A percentile compares a stretch with the other conserved stretches of the same genome.
Conservation (phyloP, 2,113 vertebrate genomes). For the Aspiorhynchus laticeps region DNA sequence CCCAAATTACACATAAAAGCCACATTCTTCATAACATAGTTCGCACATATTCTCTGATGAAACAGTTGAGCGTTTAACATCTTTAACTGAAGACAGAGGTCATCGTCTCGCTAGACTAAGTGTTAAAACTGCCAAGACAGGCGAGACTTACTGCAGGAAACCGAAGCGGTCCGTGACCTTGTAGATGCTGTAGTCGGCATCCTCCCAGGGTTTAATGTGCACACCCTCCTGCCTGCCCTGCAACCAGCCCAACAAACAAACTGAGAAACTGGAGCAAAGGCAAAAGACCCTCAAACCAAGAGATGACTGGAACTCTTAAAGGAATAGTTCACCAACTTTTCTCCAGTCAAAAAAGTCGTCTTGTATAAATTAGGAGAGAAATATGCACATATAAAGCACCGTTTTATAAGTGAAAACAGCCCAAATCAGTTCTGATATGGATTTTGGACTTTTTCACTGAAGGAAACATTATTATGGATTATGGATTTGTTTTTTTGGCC, state of each 20-base stretch:
- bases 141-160: conserved; percentile 82
- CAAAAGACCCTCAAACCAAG: background rate
- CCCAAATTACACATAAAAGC: background rate
- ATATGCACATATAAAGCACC: background rate
- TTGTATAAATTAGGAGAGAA: background rate
- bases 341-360: background rate
- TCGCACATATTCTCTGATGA: background rate
- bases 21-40: background rate
- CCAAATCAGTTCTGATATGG: too few species aligned
- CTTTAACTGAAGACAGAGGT: background rate
- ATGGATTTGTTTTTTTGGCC: too few species aligned
- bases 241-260: conserved; percentile 57
- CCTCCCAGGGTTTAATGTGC: conserved; percentile 86
- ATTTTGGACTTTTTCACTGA: too few species aligned
- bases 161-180: conserved; percentile 89
- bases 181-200: conserved; percentile 83
- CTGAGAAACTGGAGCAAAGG: conserved; percentile 32
- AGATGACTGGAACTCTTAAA: background rate
- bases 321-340: background rate
- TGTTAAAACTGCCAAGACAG: conserved; percentile 10
- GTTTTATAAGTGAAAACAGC: background rate
- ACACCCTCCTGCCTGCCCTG: conserved; percentile 84
- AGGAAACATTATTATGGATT: too few species aligned
- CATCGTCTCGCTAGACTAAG: background rate
- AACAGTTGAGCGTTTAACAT: background rate